Base-by-base conservation (phyloP, 2,113 vertebrate genomes). In the Chlamydotis undulata region DNA sequence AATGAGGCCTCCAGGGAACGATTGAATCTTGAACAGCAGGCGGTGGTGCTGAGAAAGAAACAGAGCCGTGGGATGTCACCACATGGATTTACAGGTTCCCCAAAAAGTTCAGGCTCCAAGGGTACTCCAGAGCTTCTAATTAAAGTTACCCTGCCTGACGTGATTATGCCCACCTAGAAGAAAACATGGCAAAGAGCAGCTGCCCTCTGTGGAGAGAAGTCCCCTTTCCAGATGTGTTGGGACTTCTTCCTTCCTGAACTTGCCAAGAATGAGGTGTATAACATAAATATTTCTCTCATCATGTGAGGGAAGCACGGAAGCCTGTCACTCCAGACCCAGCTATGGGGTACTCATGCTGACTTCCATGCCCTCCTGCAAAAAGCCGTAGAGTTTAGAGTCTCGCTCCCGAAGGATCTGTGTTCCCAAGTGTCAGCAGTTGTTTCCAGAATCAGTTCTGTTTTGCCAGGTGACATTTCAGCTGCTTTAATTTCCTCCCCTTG, bases 381-480 rank as follows among this genome's bases (percentile, higher is more conserved):
- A 60, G 33, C 71, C 13, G 2, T 4, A 37, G 25, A 83, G 8
- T 12, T 89, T 71, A 37, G 16, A 37, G 49, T 41, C 57, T 69
- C 41, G 10, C 10, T 90, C 37, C 26, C 29, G 60, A 87, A 63
- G 59, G 33, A 60, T 59, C 45, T 22, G n/a, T 74, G 47, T 71
- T 89, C 57, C 77, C 73, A 57, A 67, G 25, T 5, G 49, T 25
- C 57, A 71, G 37, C 39, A 67, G 78, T 93, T 92, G 12, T 90
- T 93, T 82, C 55, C 69, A 74, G 61, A 90, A 69, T 84, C 19
- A 52, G 39, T 90, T 78, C 25, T 82, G 53, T 26, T 96, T 93
- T 87, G 18, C 45, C 43, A 50, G 45, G 31, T 89, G 86, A 76
- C 6, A 8, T 91, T 96, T 94, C 79, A 84, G 28, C 41, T 89